A percentile compares a stretch with the other conserved stretches of the same genome.
Conservation (phyloP, 2,797 vertebrate species). For the Coilia nasus region DNA sequence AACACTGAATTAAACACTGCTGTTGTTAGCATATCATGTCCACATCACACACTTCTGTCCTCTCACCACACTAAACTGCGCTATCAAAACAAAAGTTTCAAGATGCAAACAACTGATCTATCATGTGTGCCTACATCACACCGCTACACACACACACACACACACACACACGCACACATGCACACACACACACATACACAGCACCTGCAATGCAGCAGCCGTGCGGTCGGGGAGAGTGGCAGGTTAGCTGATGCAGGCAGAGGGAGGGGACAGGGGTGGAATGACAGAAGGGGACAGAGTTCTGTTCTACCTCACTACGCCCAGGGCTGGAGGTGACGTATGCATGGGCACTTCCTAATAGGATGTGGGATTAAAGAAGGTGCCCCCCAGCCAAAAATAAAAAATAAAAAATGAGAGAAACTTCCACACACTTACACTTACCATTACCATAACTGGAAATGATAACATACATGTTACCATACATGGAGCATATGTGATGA, state of each 20-base stretch:
- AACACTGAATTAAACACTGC: neutral
- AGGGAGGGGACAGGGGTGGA: constrained; percentile 27
- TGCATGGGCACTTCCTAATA: neutral
- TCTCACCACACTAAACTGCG: neutral
- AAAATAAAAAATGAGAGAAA: neutral
- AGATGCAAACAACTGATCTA: neutral
- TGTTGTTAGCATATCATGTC: neutral
- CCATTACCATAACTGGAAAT: too few species aligned
- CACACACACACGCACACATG: constrained; percentile 58
- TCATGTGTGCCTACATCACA: neutral
- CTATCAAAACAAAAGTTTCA: constrained; percentile 3
- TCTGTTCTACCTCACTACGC: neutral
- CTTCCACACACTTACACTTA: neutral
- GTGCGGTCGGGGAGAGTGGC: constrained; percentile 51
- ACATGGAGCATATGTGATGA: too few species aligned
- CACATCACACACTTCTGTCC: neutral
- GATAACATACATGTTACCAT: too few species aligned
- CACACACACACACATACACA: constrained; percentile 56
- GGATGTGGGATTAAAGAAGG: neutral
- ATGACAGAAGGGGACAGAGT: neutral
- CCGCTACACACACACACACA: constrained; percentile 41
- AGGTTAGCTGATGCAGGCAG: constrained; percentile 39
- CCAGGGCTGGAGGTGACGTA: neutral
- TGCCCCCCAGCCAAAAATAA: neutral
- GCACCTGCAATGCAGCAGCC: constrained; percentile 75